Base-by-base conservation (phyloP, 2,888 invertebrate genomes). In the Hedychridium roseum region DNA sequence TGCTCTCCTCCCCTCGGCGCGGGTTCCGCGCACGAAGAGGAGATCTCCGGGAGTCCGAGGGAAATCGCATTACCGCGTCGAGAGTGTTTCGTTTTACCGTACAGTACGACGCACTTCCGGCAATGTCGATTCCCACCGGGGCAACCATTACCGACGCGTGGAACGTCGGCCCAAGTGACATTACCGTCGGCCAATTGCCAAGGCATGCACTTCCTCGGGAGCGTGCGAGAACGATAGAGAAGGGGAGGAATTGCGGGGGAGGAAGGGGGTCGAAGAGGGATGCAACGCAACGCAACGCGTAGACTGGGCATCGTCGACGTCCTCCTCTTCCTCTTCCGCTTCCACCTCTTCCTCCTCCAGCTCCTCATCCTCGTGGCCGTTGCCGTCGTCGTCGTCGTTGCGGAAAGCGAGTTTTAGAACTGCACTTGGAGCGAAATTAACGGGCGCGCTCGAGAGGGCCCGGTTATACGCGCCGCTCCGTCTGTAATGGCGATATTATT, bases 161-260 rank as follows among this genome's bases (percentile, higher is more conserved):
- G n/a, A n/a, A 43, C 50, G 43, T 28, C 42, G 36, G 41, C 54
- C 50, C 26, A 49, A 47, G 47, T 43, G 51, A 54, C 60, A 46
- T 60, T 60, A 60, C 60, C 60, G 57, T 57, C 61, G 35, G 57
- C 48, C 60, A 60, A 52, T 60, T 48, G 45, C 31, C 50, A 45
- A 35, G 20, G 6, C 27, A 38, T 14, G 34, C n/a, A n/a, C n/a
- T n/a, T n/a, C n/a, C n/a, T n/a, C n/a, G n/a, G n/a, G n/a, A n/a
- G n/a, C n/a, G n/a, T n/a, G n/a, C n/a, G n/a, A n/a, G n/a, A n/a
- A n/a, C n/a, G n/a, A n/a, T n/a, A n/a, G n/a, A n/a, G n/a, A n/a
- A n/a, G n/a, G n/a, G n/a, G n/a, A n/a, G n/a, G n/a, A n/a, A n/a
- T n/a, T n/a, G n/a, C n/a, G n/a, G n/a, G n/a, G n/a, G n/a, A n/a